These are phyloP conservation scores for Monopis laevigella DNA, from an alignment of 2,888 invertebrate species.

Conservation along the genomic window DNA sequence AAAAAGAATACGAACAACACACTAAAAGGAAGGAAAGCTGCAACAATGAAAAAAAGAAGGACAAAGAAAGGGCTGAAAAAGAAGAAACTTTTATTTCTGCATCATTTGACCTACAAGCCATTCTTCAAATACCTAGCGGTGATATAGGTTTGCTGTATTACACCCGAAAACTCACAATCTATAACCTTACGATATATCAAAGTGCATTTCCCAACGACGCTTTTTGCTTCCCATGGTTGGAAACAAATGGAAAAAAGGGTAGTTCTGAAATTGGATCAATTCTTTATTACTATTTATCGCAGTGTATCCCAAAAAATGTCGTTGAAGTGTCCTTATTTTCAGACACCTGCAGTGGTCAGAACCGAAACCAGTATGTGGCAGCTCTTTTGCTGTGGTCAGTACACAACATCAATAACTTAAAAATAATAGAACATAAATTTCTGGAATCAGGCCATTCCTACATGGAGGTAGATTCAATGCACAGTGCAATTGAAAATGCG, in stretches of 20 bases:
- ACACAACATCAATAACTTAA: background rate
- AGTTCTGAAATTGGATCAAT: conserved; percentile 3
- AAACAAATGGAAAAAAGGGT: conserved; percentile 9
- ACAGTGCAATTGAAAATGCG: conserved; percentile 13
- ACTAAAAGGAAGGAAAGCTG: background rate
- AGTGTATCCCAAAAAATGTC: background rate
- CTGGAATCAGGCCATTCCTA: conserved; percentile 13
- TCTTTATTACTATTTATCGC: background rate
- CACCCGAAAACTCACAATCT: background rate
- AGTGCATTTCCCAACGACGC: background rate
- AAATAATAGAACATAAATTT: conserved; percentile 11
- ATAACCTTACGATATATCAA: background rate
- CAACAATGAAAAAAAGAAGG: background rate
- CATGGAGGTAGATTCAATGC: conserved; percentile 15
- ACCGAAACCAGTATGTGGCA: conserved; percentile 12
- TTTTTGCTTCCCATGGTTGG: conserved; percentile 4
- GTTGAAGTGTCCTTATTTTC: conserved; percentile 2
- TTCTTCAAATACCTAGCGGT: background rate
- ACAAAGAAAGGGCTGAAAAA: background rate
- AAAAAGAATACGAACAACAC: background rate
- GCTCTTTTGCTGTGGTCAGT: conserved; percentile 11
- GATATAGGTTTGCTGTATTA: background rate
- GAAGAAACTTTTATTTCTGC: background rate
- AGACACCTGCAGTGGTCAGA: too few species aligned
- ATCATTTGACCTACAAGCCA: background rate